Evolutionary conservation across 2,888 invertebrate species (phyloP), one percentile per base, ranked within the genome.

Genomic region (Erebia palarica): DNA sequence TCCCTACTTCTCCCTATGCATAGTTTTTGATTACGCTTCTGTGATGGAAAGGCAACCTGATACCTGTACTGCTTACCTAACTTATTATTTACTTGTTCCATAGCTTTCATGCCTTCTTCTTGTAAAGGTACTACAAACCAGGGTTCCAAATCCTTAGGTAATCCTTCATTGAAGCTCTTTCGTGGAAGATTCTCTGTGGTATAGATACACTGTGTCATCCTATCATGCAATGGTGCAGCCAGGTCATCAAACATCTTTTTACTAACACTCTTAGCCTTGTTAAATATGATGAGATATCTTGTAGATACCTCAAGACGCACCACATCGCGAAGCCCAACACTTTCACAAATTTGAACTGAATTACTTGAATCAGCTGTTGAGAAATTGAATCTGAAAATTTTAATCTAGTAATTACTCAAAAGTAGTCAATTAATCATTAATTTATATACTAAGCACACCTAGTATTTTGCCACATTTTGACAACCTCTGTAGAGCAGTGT

Each of bases 281-380:
- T 76, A 77, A 95, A 94, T 59, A 90, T 90, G 70, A 97, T 91
- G 27, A 96, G 92, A 87, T 98, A 98, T 78, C 97, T 94, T 5
- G 95, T 95, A 0, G 97, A 97, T 51, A 95, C 94, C 91, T 99
- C 99, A 68, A 99, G 92, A 68, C 99, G 95, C 4, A 92, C 94
- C 5, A 99, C 94, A 84, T 96, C 95, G 57, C 90, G 89, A 49
- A 99, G 89, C 3, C 97, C 97, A 60, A 98, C 95, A 79, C 97
- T 96, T 76, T 96, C 95, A 84, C 98, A 98, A 78, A 99, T 99
- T 68, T 98, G 98, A 1, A 99, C 97, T 44, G 98, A 98, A 90
- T 99, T 99, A 78, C 98, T 99, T 0, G 98, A 99, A 86, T 97
- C 97, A 0, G 99, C 96, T 55, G 99, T 99, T 16, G 98, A 98